Base-by-base conservation (phyloP, 2,113 vertebrate genomes). In the Lamprologus sp. region DNA sequence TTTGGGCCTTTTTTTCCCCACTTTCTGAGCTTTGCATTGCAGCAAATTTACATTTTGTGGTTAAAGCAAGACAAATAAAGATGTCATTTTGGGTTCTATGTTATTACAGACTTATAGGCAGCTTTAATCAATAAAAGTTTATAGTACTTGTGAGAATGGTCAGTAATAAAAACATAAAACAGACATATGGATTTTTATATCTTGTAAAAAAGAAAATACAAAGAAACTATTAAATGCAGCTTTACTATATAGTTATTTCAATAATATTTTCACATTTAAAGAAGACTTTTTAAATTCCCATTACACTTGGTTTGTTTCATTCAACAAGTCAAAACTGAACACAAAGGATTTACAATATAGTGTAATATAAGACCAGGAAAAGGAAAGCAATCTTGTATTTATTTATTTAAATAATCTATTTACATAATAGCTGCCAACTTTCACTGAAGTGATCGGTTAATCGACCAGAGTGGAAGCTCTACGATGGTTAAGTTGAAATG, bases 1-100 rank as follows among this genome's bases (percentile, higher is more conserved):
- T 23, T 80, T 21, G n/a, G 14, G 3, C 7, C 23, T 11, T 17
- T 45, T 37, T 10, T 37, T 4, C 2, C 0, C 0, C 3, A 4
- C 0, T 47, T 75, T 19, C 3, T 0, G 23, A 28, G 14, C 68
- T 47, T 17, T 47, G 21, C 40, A 10, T 47, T 73, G 37, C 68
- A 73, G 40, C 14, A 73, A 73, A 73, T 45, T 45, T 73, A 73
- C 0, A 73, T 73, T 73, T 47, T 73, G 8, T 45, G 68, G 40
- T 73, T 26, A 45, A 73, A 73, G 6, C 68, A 28, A 73, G 68
- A 73, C 37, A 17, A 45, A 15, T 73, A 7, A 73, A 45, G 40
- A 45, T 45, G 40, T 28, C 2, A 75, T 47, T 28, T 75, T 47
- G 70, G 42, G 70, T 23, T 70, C 37, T 23, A 15, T 70, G 37